phyloP scores from a whole-genome alignment of 2,888 invertebrate genomes.

The Acrobasis repandana region DNA sequence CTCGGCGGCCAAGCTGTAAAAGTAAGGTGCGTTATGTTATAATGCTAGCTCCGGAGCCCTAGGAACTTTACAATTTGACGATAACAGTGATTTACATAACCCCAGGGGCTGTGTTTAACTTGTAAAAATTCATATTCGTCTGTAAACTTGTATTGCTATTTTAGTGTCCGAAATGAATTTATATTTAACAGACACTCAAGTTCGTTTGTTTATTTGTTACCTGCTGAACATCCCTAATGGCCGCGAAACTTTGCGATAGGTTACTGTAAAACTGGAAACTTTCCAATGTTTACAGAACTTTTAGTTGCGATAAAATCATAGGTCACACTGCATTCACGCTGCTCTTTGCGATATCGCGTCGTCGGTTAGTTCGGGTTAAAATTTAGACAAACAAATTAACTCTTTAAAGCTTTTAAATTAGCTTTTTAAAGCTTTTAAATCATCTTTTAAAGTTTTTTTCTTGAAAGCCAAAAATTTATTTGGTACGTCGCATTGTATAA shows the following conservation, averaged over 20 bases:
- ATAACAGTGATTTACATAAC: conserved; percentile 33
- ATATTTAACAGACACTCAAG: conserved; percentile 9
- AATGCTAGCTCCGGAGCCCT: conserved; percentile 14
- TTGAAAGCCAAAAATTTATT: too few relatives aligned
- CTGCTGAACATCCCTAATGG: conserved; percentile 9
- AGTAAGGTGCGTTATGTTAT: conserved; percentile 14
- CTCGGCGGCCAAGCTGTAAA: too few relatives aligned
- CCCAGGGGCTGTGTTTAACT: conserved; percentile 12
- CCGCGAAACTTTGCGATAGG: conserved; percentile 15
- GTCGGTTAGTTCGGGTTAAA: too few relatives aligned
- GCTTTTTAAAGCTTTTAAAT: too few relatives aligned
- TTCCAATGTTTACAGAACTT: conserved; percentile 15
- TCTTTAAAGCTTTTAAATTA: too few relatives aligned
- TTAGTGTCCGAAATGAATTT: conserved; percentile 7
- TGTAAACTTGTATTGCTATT: conserved; percentile 12
- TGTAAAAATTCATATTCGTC: conserved; percentile 12
- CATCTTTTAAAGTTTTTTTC: too few relatives aligned
- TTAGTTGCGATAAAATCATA: conserved; percentile 10
- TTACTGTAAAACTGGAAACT: conserved; percentile 17
- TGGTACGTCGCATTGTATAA: too few relatives aligned
- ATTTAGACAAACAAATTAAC: too few relatives aligned
- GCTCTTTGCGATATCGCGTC: neutral
- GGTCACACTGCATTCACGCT: conserved; percentile 6
- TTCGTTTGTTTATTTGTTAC: conserved; percentile 12
- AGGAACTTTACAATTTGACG: conserved; percentile 32